These are phyloP conservation scores for Ypsolopha scabrella DNA, from an alignment of 2,888 invertebrate species.

Conservation along the genomic window DNA sequence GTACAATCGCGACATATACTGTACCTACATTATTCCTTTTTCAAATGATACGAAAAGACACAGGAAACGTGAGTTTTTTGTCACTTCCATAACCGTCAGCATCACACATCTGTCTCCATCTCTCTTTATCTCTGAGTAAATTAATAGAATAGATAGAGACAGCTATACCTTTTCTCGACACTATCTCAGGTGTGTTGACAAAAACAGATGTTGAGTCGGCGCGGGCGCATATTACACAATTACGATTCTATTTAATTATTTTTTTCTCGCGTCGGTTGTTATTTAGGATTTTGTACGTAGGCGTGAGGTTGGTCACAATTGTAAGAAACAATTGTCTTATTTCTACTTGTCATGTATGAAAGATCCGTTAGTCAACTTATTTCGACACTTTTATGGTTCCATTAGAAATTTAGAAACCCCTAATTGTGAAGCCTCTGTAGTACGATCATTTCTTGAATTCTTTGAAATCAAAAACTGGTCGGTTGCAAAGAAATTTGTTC, in stretches of 20 bases:
- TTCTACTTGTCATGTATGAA: conserved; percentile 38
- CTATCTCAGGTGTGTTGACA: conserved; percentile 66
- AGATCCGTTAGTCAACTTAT: conserved; percentile 35
- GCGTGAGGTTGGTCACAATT: conserved; percentile 23
- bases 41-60: conserved; percentile 69
- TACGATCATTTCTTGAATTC: no score
- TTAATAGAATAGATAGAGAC: conserved; percentile 20
- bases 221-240: conserved; percentile 61
- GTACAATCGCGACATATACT: conserved; percentile 28
- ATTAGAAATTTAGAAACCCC: no score
- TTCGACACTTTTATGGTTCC: conserved; percentile 22
- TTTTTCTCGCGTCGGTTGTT: conserved; percentile 47
- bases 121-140: conserved; percentile 15
- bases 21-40: conserved; percentile 53
- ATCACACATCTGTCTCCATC: conserved; percentile 29
- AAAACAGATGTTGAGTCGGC: conserved; percentile 65
- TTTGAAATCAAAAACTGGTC: no score
- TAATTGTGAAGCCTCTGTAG: no score
- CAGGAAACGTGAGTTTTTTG: conserved; percentile 68
- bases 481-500: no score
- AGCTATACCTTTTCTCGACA: conserved; percentile 15
- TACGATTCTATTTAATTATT: conserved; percentile 67
- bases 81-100: conserved; percentile 58
- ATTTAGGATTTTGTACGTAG: conserved; percentile 42
- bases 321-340: conserved; percentile 45